Evolutionary conservation across 2,113 vertebrate genomes (phyloP).

Genomic region (Sardina pilchardus): DNA sequence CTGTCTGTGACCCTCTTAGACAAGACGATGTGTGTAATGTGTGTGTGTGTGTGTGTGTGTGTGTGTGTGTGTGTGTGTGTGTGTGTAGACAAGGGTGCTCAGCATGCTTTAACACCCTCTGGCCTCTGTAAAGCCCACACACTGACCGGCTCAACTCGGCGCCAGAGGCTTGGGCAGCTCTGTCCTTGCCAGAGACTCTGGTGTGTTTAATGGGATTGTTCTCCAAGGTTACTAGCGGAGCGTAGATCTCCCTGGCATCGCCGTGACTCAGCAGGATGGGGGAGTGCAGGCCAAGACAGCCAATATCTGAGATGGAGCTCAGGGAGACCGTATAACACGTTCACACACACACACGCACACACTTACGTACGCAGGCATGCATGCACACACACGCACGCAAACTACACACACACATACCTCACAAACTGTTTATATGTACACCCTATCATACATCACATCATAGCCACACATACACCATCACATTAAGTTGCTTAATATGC

Average conservation of each 20-base stretch:
- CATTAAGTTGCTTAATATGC: not conserved
- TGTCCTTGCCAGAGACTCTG: not conserved
- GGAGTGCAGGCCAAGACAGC: not conserved
- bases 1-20: too few relatives aligned
- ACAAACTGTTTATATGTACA: not conserved
- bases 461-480: not conserved
- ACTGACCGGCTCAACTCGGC: not conserved
- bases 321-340: not conserved
- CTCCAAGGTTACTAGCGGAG: not conserved
- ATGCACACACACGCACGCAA: not conserved
- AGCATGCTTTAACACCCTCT: not conserved
- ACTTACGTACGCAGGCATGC: not conserved
- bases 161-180: not conserved
- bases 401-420: not conserved
- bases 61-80: too few relatives aligned
- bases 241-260: not conserved
- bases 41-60: too few relatives aligned
- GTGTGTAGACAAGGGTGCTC: too few relatives aligned
- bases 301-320: not conserved
- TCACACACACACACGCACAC: not conserved
- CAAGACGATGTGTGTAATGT: too few relatives aligned
- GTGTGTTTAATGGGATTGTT: conserved; percentile 3
- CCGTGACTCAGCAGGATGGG: not conserved
- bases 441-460: not conserved
- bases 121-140: not conserved